A percentile compares a stretch with the other conserved stretches of the same genome.
These are phyloP conservation scores for Rhabdomys pumilio DNA, from an alignment of 2,797 vertebrate species.

Conservation along the genomic window DNA sequence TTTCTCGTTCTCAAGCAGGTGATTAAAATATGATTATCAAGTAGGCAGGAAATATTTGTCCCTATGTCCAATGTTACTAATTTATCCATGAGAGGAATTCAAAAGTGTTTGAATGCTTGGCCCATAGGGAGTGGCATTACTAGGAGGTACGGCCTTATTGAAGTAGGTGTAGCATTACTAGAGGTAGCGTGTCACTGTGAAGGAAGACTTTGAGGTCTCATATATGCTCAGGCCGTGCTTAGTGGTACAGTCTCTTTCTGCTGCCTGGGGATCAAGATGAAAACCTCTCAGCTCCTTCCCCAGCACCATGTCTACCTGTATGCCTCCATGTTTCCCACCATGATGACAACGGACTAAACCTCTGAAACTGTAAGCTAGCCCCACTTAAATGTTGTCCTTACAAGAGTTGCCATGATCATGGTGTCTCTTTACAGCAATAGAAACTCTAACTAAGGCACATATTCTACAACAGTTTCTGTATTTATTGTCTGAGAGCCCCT, in stretches of 20 bases:
- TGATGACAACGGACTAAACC: neutral
- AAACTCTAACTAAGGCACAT: neutral
- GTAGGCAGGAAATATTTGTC: neutral
- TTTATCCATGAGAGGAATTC: neutral
- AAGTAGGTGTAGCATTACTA: too few species aligned
- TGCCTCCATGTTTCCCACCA: neutral
- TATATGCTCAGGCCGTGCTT: neutral
- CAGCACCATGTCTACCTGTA: neutral
- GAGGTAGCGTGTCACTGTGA: too few species aligned
- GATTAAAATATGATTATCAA: neutral
- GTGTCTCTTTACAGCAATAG: neutral
- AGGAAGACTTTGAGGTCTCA: neutral
- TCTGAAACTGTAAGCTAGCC: neutral
- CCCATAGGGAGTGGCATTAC: neutral
- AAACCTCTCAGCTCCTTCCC: neutral
- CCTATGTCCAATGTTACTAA: neutral
- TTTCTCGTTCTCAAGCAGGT: constrained; percentile 1
- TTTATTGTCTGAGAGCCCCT: neutral
- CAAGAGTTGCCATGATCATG: neutral
- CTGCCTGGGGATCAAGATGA: neutral
- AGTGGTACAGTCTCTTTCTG: neutral
- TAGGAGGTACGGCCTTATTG: neutral
- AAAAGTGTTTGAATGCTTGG: neutral
- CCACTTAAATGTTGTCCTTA: neutral
- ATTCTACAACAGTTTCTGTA: neutral